Evolutionary conservation across 2,888 invertebrate genomes (phyloP), one percentile per base, ranked within the genome.

Genomic region (Caenorhabditis sp.): DNA sequence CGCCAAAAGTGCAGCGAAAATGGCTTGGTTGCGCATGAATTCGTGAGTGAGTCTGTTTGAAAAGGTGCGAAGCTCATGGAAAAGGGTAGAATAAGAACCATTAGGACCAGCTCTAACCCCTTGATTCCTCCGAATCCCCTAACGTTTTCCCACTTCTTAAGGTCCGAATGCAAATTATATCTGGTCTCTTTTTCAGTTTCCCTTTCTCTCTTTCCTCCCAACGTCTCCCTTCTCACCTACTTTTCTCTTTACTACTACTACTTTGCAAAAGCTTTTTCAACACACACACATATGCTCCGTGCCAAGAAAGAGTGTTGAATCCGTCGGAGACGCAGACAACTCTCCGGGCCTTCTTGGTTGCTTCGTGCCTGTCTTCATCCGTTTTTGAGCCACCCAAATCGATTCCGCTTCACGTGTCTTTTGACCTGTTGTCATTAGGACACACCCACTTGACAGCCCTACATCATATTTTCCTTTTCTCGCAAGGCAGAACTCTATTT

Each of bases 211-310:
- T 22, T 26, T 58, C 51, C 40, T 2, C 1, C 35, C 72, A 64
- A 40, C 28, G 40, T 71, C 61, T 70, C 64, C 50, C 20, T 53
- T 51, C 58, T 58, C 50, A 64, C 69, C 58, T 78, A 55, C 70
- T 71, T 37, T 40, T 40, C 40, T 40, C 40, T 40, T 50, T 62
- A 58, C 62, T 58, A 37, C 60, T 58, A 69, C 65, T 60, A 61
- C 70, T 79, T 70, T 71, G 58, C 62, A 62, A 70, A 65, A 61
- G 58, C 69, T 61, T 70, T 71, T 79, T 69, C 44, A 61, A 77
- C 76, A 61, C 47, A 67, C 51, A 62, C 58, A 56, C 65, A 40
- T 15, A 40, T 40, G 40, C 40, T 40, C 40, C 40, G n/a, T 22
- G 9, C 28, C 24, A 51, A 37, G 62, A 71, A 62, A 70, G 50